These are phyloP conservation scores for Setipinna tenuifilis DNA, from an alignment of 2,797 vertebrate species.

Conservation along the genomic window DNA sequence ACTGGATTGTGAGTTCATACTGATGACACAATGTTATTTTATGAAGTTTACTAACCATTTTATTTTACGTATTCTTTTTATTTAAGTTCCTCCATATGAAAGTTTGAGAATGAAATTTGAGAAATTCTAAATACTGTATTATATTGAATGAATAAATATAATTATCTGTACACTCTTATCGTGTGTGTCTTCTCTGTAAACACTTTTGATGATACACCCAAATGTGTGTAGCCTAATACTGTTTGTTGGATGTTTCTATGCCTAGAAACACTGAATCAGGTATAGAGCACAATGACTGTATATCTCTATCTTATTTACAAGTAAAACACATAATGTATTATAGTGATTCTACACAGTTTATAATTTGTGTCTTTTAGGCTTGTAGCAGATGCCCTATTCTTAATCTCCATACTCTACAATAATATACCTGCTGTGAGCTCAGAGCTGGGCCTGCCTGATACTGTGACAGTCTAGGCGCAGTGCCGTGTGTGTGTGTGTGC, in stretches of 20 bases:
- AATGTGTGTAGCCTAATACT: not conserved
- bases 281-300: not conserved
- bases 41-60: slow-evolving; percentile 77
- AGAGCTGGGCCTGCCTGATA: not conserved
- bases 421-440: not conserved
- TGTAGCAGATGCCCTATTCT: no score
- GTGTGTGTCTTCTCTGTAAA: slow-evolving; percentile 21
- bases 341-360: not conserved
- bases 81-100: slow-evolving; percentile 70
- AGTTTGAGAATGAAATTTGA: slow-evolving; percentile 69
- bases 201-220: not conserved
- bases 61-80: slow-evolving; percentile 61
- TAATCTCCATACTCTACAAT: not conserved
- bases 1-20: slow-evolving; percentile 86
- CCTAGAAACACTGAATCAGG: not conserved
- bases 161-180: slow-evolving; percentile 59
- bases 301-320: not conserved
- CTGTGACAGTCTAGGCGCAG: not conserved
- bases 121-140: slow-evolving; percentile 64
- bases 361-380: not conserved
- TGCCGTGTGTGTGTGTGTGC: slow-evolving; percentile 4
- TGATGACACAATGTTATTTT: slow-evolving; percentile 78
- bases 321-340: not conserved
- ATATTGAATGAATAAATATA: slow-evolving; percentile 75
- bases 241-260: no score